Base-by-base conservation (phyloP, 2,113 vertebrate genomes). In the Puntigrus tetrazona region DNA sequence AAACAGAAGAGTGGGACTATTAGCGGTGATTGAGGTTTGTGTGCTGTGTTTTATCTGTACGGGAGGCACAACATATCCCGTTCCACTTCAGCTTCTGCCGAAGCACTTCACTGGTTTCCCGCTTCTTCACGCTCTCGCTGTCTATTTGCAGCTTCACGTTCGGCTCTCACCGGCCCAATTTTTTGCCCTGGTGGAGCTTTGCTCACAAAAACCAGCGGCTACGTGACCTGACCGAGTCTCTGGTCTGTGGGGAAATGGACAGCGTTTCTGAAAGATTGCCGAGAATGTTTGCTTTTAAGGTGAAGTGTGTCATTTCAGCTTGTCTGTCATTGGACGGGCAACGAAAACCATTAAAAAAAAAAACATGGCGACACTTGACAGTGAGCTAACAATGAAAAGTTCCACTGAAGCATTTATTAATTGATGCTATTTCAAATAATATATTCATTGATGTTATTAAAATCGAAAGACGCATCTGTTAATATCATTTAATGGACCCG, bases 21-120 rank as follows among this genome's bases (percentile, higher is more conserved):
- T 87, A 85, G 43, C 70, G 25, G 74, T 83, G 83, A 87, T 85
- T 87, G 78, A 65, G 41, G 78, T 79, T 85, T 87, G 43, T 83
- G 36, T 87, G 65, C 67, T 87, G 83, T 72, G 81, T 69, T 82
- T 82, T 82, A 86, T 82, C 85, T 75, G 79, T 57, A 45, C 25
- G 20, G 45, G 50, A 81, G 77, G 82, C 41, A 55, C 59, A n/a
- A 67, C 72, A 27, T 34, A 36, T 70, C 69, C 55, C 41, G 55
- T 85, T 47, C 65, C 78, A 75, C 85, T 81, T 78, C 74, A 82
- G 83, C 55, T 70, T 79, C 69, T 82, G 63, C 76, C 74, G 57
- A 84, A 72, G 81, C 81, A 83, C 85, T 57, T 86, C 70, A 69
- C 52, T 83, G 83, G 84, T 45, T 34, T 5, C 27, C 43, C 55